Evolutionary conservation across 2,888 invertebrate genomes (phyloP), one percentile per base, ranked within the genome.

Genomic region (Plebejus argus): DNA sequence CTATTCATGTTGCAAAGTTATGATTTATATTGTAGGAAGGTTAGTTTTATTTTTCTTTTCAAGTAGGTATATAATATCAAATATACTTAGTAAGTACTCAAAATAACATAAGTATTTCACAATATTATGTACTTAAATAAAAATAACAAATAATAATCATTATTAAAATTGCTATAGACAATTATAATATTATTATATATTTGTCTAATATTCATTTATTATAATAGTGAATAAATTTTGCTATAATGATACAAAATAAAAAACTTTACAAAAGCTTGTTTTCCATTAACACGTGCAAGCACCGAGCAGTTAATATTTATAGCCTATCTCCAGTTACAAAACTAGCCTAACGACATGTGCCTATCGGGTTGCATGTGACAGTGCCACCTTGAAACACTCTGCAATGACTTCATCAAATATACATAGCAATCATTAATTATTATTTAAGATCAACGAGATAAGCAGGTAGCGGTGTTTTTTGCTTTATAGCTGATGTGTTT

Each of bases 351-450:
- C 53, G 58, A 18, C 72, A 72, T 61, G 70, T 58, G 76, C 56
- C 77, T 79, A 79, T 79, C 77, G 66, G 66, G 71, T 78, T 78
- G 74, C 77, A 72, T 74, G 76, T 80, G 77, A 56, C 77, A 49
- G 56, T 70, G 75, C 77, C 76, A 78, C 79, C 80, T 78, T 80
- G 78, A 78, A 78, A 70, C 79, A 78, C 39, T 23, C 58, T 61
- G 77, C 76, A 76, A 78, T 77, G 78, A 78, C 77, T 78, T 78
- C 76, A 77, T 76, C 77, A 77, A 61, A 77, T 76, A 76, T 71
- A 70, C 70, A 70, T 71, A 56, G 35, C 35, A 8, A 18, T 56
- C 70, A 28, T 70, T 53, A 76, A 76, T 70, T 70, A 28, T 28
- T 28, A 70, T 70, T 71, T 70, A 35, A 45, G 45, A 61, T 58